Evolutionary conservation across 2,113 vertebrate genomes (phyloP).

Genomic region (Columba janthina): DNA sequence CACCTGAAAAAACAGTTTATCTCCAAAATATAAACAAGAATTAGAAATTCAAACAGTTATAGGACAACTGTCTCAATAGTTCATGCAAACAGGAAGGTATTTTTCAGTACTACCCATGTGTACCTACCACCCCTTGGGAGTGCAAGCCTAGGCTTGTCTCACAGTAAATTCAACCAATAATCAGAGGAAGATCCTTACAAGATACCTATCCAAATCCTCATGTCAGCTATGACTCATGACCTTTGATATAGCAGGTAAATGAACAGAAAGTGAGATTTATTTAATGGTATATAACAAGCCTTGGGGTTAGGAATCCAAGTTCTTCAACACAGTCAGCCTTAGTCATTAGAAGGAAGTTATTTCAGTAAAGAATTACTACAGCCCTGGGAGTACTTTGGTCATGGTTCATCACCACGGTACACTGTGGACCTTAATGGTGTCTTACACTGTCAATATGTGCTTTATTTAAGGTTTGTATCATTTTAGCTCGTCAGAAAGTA

Average conservation of each 20-base stretch:
- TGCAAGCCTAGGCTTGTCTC: background rate
- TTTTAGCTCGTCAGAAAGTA: background rate
- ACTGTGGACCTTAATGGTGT: conserved; percentile 17
- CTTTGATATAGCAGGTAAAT: background rate
- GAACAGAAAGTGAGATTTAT: conserved; percentile 29
- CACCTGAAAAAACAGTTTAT: background rate
- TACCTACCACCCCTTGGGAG: background rate
- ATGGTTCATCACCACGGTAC: conserved; percentile 47
- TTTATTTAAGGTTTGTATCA: conserved; percentile 8
- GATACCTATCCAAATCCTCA: background rate
- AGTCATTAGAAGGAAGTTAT: conserved; percentile 34
- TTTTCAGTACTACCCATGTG: background rate
- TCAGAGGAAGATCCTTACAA: background rate
- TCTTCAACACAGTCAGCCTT: conserved; percentile 41
- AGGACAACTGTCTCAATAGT: background rate
- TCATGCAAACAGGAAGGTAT: background rate
- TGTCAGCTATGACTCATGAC: background rate
- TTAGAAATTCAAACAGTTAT: background rate
- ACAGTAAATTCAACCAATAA: background rate
- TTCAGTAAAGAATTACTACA: conserved; percentile 52
- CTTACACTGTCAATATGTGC: conserved; percentile 59
- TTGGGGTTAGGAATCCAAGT: conserved; percentile 23
- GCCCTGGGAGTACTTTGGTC: conserved; percentile 1
- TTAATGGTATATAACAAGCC: conserved; percentile 12
- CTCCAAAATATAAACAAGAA: background rate